Conservation (phyloP, 2,797 vertebrate species). For the Taenioides sp. region DNA sequence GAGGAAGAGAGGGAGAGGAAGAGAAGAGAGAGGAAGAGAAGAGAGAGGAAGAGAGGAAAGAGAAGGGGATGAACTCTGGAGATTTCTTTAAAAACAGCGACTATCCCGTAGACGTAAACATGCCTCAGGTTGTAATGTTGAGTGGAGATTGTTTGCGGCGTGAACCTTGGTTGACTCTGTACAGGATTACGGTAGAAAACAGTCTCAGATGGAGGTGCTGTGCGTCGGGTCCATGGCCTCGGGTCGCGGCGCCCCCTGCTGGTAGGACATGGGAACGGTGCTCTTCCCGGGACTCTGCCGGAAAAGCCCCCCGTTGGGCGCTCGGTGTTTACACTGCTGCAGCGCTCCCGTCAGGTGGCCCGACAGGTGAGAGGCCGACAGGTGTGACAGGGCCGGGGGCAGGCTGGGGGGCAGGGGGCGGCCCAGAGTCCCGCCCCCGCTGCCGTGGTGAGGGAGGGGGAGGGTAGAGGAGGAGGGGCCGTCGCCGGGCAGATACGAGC, state of each 20-base stretch:
- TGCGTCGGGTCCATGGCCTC: conserved; percentile 91
- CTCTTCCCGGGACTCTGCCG: conserved; percentile 97
- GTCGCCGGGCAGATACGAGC: conserved; percentile 92
- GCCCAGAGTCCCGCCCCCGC: conserved; percentile 88
- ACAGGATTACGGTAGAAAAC: too few relatives aligned
- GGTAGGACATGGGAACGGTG: conserved; percentile 95
- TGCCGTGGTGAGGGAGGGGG: conserved; percentile 86
- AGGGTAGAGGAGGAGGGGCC: conserved; percentile 18
- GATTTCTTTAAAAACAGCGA: too few relatives aligned
- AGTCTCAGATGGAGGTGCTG: conserved; percentile 94
- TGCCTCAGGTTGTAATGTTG: too few relatives aligned
- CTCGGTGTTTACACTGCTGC: conserved; percentile 93
- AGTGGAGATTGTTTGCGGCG: too few relatives aligned
- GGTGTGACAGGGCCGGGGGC: conserved; percentile 69
- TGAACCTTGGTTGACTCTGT: too few relatives aligned
- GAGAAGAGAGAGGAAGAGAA: too few relatives aligned
- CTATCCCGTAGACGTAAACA: too few relatives aligned
- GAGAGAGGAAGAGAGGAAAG: too few relatives aligned
- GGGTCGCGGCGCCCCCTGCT: conserved; percentile 87
- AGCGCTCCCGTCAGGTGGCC: conserved; percentile 90
- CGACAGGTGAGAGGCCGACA: conserved; percentile 93
- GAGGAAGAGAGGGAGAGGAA: too few relatives aligned
- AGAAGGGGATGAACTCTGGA: too few relatives aligned
- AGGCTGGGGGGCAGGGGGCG: conserved; percentile 88
- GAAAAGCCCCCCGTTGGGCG: conserved; percentile 97